Evolutionary conservation across 2,797 vertebrate species (phyloP).

Genomic region (Pseudomugil gertrudae): DNA sequence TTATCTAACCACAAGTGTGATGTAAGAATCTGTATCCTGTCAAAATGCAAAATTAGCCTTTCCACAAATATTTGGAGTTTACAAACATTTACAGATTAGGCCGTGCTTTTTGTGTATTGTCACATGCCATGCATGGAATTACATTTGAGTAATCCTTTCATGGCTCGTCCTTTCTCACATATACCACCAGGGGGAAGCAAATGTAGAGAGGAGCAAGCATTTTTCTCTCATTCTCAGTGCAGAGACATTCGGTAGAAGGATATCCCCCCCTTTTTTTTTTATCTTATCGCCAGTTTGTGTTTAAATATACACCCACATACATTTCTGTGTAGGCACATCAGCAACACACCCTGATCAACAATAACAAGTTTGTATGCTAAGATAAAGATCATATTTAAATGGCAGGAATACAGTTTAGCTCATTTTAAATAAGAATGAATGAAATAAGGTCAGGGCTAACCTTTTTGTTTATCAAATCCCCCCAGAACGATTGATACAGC

Average conservation of each 20-base stretch:
- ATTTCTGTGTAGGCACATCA: constrained; percentile 9
- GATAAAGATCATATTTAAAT: constrained; percentile 28
- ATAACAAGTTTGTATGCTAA: constrained; percentile 27
- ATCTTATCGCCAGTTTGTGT: not conserved
- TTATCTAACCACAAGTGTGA: constrained; percentile 28
- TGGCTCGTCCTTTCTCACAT: constrained; percentile 1
- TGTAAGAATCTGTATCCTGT: constrained; percentile 26
- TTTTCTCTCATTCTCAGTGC: constrained; percentile 28
- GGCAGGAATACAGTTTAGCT: constrained; percentile 25
- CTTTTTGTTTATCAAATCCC: constrained; percentile 91
- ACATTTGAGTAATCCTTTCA: constrained; percentile 8
- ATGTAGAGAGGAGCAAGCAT: constrained; percentile 29
- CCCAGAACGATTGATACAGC: constrained; percentile 66
- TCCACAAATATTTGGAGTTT: constrained; percentile 3
- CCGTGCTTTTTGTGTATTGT: not conserved
- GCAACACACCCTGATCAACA: constrained; percentile 42
- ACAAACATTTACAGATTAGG: constrained; percentile 5
- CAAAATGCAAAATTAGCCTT: constrained; percentile 22
- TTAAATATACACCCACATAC: constrained; percentile 21
- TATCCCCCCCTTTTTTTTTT: constrained; percentile 10
- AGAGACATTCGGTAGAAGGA: constrained; percentile 28
- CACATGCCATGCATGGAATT: not conserved
- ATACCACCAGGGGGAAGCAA: constrained; percentile 76
- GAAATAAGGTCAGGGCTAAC: constrained; percentile 74
- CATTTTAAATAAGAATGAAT: not conserved